A percentile compares a stretch with the other conserved stretches of the same genome.
phyloP scores from a whole-genome alignment of 2,113 vertebrate species.

The Anarrhichthys ocellatus region DNA sequence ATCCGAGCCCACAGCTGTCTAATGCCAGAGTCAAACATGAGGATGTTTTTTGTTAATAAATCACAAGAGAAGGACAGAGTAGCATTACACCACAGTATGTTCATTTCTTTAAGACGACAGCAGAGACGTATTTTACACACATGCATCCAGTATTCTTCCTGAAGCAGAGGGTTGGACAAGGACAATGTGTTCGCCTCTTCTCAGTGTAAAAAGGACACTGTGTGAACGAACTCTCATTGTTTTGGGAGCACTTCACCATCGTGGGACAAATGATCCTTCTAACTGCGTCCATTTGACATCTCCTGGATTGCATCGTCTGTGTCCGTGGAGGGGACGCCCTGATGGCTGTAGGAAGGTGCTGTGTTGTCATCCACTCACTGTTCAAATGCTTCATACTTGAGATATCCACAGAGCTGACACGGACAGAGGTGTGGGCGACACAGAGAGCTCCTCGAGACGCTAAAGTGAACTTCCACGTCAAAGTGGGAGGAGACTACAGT shows the following conservation, averaged over 20 bases:
- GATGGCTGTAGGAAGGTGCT: conserved; percentile 2
- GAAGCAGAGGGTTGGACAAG: neutral
- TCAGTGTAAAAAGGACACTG: neutral
- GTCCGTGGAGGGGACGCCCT: neutral
- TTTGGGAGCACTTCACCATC: conserved; percentile 14
- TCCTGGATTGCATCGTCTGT: neutral
- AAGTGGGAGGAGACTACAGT: neutral
- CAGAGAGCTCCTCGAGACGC: neutral
- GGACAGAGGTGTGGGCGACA: neutral
- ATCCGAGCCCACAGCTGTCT: conserved; percentile 30
- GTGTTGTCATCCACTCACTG: conserved; percentile 11
- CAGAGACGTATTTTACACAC: neutral
- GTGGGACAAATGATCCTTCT: conserved; percentile 9
- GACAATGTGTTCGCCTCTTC: neutral
- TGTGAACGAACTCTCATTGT: conserved; percentile 10
- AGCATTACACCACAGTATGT: neutral
- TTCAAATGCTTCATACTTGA: conserved; percentile 6
- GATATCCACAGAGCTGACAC: neutral
- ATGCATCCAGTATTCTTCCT: conserved; percentile 15
- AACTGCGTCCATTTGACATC: conserved; percentile 26
- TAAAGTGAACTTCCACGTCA: neutral
- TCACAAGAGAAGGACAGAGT: conserved; percentile 18
- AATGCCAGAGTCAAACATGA: conserved; percentile 5
- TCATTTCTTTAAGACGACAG: conserved; percentile 20
- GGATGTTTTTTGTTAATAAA: conserved; percentile 8